Base-by-base conservation (phyloP, 2,888 invertebrate genomes). In the Brachyopa scutellaris region DNA sequence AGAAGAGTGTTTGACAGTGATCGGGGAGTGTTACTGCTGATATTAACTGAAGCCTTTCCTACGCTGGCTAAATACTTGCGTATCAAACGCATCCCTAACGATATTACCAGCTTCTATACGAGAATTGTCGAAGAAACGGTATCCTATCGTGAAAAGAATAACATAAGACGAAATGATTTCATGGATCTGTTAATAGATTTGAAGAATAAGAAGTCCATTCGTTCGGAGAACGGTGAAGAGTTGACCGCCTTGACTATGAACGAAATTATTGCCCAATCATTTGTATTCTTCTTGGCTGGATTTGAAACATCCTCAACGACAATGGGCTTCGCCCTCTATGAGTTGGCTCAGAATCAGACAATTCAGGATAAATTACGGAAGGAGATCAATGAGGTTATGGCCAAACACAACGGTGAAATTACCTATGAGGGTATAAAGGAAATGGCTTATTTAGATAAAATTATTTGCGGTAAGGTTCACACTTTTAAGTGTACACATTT, bases 231-330 rank as follows among this genome's bases (percentile, higher is more conserved):
- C 38, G n/a, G 7, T 11, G 26, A 26, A 26, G 26, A 26, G 6
- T 6, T 26, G 26, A 3, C 26, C 6, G 4, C 26, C 3, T 11
- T 67, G 13, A 45, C 89, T 1, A 87, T 91, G 7, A 87, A 90
- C 2, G 84, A 92, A 21, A 85, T 92, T 1, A 88, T 90, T 0
- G 89, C 92, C 0, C 92, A 93, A 62, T 91, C 92, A 29, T 88
- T 92, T 13, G 86, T 91, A 5, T 92, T 93, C 78, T 91, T 91
- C 78, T 78, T 87, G 1, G 92, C 91, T 61, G 92, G 92, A 3
- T 91, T 89, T 64, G 92, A 92, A 85, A 91, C 92, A 0, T 91
- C 91, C 1, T 86, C 88, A 1, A 87, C 89, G 1, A 89, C 90
- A 0, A 86, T 91, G 73, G 88, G 89, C 29, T 91, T 90, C 78